Evolutionary conservation across 2,888 invertebrate genomes (phyloP), one percentile per base, ranked within the genome.

Genomic region (Sinelater perroti): DNA sequence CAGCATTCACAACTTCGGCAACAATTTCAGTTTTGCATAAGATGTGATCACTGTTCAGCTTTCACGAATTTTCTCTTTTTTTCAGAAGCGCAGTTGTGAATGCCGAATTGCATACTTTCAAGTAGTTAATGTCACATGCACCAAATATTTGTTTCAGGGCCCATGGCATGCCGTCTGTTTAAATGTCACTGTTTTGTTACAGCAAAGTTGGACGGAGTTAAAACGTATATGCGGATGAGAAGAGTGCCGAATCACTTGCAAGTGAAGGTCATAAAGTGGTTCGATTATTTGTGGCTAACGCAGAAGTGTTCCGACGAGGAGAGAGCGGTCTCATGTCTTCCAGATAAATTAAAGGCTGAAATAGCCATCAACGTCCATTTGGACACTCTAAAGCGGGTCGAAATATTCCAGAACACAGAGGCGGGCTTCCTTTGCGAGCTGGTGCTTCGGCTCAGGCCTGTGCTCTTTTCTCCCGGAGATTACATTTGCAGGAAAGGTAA

Each of bases 361-460:
- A 98, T 98, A 75, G 97, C 97, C 74, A 97, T 98, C 81, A 97
- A 98, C 82, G 97, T 98, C 71, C 97, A 98, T 80, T 85, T 98
- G 81, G 97, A 98, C 82, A 98, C 97, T 62, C 83, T 98, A 77
- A 96, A 96, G 80, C 83, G 95, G 79, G 96, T 98, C 76, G 97
- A 98, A 82, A 98, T 98, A 77, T 98, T 98, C 82, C 97, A 98
- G 83, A 97, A 97, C 81, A 98, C 97, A 46, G 98, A 98, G 81
- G 97, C 97, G 60, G 98, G 98, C 55, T 98, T 98, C 83, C 87
- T 98, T 64, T 97, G 97, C 79, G 97, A 97, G 81, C 85, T 98
- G 73, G 98, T 98, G 70, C 85, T 98, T 64, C 86, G 95, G 78
- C 85, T 98, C 65, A 85, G 96, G 70, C 97, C 97, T 47, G 97